Evolutionary conservation across 2,888 invertebrate genomes (phyloP).

Genomic region (Eumerus sabulonum): DNA sequence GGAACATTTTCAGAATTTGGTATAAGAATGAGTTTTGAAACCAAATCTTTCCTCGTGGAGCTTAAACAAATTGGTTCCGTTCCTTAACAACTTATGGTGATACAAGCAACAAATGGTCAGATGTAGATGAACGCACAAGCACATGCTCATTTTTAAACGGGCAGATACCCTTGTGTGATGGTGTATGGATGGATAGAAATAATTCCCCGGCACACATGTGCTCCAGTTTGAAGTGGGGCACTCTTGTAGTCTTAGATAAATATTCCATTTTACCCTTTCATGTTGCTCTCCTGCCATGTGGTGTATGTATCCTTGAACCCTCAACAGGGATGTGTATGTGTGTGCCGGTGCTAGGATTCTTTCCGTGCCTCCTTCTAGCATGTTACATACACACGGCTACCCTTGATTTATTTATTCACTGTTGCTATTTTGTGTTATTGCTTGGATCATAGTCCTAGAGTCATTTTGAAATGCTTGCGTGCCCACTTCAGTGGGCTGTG

Average conservation of each 20-base stretch:
- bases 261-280: constrained; percentile 63
- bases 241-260: constrained; percentile 66
- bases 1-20: too few species aligned
- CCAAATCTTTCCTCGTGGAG: too few species aligned
- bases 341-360: constrained; percentile 6
- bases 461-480: constrained; percentile 60
- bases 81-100: too few species aligned
- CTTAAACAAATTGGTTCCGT: too few species aligned
- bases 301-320: constrained; percentile 63
- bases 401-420: constrained; percentile 50
- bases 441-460: constrained; percentile 45
- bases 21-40: too few species aligned
- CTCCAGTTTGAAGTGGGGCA: constrained; percentile 46
- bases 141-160: too few species aligned
- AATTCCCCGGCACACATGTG: constrained; percentile 35
- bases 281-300: constrained; percentile 46
- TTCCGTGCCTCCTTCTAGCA: constrained; percentile 3
- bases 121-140: too few species aligned
- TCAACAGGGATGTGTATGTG: constrained; percentile 29
- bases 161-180: not conserved
- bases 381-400: too few species aligned
- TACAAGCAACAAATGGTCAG: too few species aligned
- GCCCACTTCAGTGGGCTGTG: constrained; percentile 45
- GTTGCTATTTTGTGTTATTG: constrained; percentile 14
- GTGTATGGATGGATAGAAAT: constrained; percentile 10